A percentile compares a stretch with the other conserved stretches of the same genome.
Evolutionary conservation across 2,797 vertebrate species (phyloP).

Genomic region (Lithobates sylvaticus): DNA sequence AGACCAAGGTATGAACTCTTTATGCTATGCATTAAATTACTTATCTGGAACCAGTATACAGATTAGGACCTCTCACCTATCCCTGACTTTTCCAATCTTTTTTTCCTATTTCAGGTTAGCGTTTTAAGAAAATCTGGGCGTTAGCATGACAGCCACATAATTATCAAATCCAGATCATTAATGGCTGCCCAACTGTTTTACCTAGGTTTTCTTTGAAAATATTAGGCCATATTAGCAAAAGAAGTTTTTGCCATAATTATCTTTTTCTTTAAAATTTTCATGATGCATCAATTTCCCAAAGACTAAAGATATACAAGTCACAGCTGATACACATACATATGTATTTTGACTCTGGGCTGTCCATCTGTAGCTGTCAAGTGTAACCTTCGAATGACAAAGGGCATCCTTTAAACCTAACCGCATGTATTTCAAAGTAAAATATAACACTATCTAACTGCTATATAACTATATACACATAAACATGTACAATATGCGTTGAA

Average conservation of each 20-base stretch:
- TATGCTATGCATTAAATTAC: too few species aligned
- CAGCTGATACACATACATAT: slow-evolving; percentile 17
- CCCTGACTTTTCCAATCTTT: too few species aligned
- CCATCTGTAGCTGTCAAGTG: slow-evolving; percentile 1
- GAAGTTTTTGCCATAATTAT: not conserved
- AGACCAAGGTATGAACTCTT: too few species aligned
- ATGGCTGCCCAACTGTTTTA: not conserved
- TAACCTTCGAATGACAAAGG: not conserved
- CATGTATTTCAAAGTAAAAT: not conserved
- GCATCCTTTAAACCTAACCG: not conserved
- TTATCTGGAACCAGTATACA: not conserved
- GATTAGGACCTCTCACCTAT: not conserved
- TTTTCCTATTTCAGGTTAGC: too few species aligned
- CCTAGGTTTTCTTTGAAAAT: not conserved
- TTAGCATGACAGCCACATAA: too few species aligned
- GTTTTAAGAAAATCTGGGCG: too few species aligned
- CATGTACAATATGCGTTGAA: too few species aligned
- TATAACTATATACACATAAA: too few species aligned
- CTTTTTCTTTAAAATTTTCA: not conserved
- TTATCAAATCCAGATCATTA: too few species aligned
- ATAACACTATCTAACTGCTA: not conserved
- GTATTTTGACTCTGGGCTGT: slow-evolving; percentile 10
- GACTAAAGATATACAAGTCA: not conserved
- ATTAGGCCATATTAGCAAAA: not conserved
- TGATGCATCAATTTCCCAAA: not conserved